Base-by-base conservation (phyloP, 2,797 vertebrate genomes). In the Sylvilagus floridanus region DNA sequence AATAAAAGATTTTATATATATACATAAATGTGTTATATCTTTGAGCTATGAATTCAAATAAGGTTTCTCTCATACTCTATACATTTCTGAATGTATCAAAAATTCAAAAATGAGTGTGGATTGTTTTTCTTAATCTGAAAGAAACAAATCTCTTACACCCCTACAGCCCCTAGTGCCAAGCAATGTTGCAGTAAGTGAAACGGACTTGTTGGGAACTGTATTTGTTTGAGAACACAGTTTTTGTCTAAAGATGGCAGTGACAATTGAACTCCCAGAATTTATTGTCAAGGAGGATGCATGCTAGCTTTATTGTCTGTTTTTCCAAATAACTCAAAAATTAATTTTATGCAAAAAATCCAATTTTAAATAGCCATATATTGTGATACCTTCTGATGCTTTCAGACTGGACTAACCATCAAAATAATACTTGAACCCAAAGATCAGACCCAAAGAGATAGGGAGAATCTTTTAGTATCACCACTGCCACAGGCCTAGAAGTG, bases 111-210 rank as follows among this genome's bases (percentile, higher is more conserved):
- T 76, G 57, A 71, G 42, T 9, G 19, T 50, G 17, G 1, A n/a
- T 66, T 19, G 30, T 78, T 90, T 75, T 75, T 93, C 81, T 54
- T 32, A 57, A 77, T 86, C 28, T 93, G n/a, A 86, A 94, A 84
- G 28, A 37, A 92, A 66, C 17, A 37, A 77, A 35, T 42, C 14
- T 69, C 42, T 47, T 47, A 47, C 42, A 47, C 42, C 35, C 62
- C 13, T 26, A 24, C 3, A n/a, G 32, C 11, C 78, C 10, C 77
- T 21, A 24, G 32, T 54, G 16, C 22, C 24, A 13, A 7, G 11
- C 32, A 35, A 2, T 2, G 2, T 76, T 7, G 7, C 5, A 22
- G 11, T 28, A 22, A 57, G 10, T 42, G 47, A 69, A 35, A 6
- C 28, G 14, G 22, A 37, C n/a, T 47, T 9, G 11, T 13, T 57